Base-by-base conservation (phyloP, 2,888 invertebrate genomes). In the Phyto melanocephala region DNA sequence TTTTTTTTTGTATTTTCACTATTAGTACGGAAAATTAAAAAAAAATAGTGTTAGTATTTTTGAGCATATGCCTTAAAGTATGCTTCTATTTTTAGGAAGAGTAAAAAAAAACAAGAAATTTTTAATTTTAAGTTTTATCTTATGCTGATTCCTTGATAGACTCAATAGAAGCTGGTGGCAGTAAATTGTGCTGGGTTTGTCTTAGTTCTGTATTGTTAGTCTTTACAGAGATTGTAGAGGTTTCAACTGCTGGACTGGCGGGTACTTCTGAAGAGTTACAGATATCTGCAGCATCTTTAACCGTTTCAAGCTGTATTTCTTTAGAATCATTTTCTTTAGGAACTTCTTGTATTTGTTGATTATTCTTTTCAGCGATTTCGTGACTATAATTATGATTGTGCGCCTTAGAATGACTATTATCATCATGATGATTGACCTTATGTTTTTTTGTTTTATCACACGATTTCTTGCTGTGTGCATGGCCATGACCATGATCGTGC, bases 381-480 rank as follows among this genome's bases (percentile, higher is more conserved):
- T 74, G 40, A 8, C 22, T 20, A 58, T 63, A n/a, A 1, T 13
- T 22, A 47, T 75, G 58, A 15, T 45, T 63, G 17, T 63, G 62
- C 17, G 10, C 33, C 8, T 56, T 17, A 3, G 54, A 45, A 45
- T 45, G 45, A 17, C 15, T 10, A 22, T 60, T 11, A 22, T 60
- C 37, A 60, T 22, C 13, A 22, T 63, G 35, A 47, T 65, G 47
- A 33, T 33, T 28, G 6, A 5, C 33, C 6, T 20, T 24, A 40
- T 40, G 40, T 47, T 62, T 63, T 54, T 63, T 63, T 37, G 22
- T 58, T n/a, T 65, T 71, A 20, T 50, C 20, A 58, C 52, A 74
- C 74, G 85, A 15, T n/a, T 68, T 58, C 17, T 68, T 47, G 4
- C 20, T 40, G 63, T 80, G 60, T 28, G 10, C 60, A 76, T 56